Evolutionary conservation across 1,140 invertebrate genomes (phyloP).

Genomic region (Diorhabda sublineata): DNA sequence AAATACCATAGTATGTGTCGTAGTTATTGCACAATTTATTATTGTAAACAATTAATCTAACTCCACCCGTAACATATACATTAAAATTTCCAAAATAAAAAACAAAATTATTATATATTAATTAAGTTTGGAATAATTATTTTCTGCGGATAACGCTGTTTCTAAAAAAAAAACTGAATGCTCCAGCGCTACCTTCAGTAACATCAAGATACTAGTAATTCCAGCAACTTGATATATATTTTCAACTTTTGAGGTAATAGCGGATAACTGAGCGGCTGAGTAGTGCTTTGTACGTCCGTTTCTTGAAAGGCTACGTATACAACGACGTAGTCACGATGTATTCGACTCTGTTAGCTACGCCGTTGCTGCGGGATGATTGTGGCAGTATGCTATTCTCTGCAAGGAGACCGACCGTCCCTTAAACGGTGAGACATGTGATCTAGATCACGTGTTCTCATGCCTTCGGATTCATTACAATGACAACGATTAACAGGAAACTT

Average conservation of each 20-base stretch:
- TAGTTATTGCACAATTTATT: too few relatives aligned
- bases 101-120: too few relatives aligned
- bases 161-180: too few relatives aligned
- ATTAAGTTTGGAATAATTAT: too few relatives aligned
- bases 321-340: constrained; percentile 19
- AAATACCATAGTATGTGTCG: too few relatives aligned
- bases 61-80: too few relatives aligned
- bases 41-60: too few relatives aligned
- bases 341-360: background rate
- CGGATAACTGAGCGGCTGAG: constrained; percentile 40
- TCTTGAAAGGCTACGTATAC: constrained; percentile 41
- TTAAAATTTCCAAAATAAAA: too few relatives aligned
- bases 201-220: background rate
- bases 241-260: constrained; percentile 36
- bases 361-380: constrained; percentile 18
- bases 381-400: constrained; percentile 25
- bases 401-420: constrained; percentile 39
- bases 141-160: too few relatives aligned
- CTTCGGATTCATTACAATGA: constrained; percentile 27
- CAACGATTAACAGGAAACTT: constrained; percentile 32
- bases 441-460: constrained; percentile 2
- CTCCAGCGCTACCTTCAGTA: background rate
- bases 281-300: constrained; percentile 43
- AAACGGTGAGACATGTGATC: constrained; percentile 20
- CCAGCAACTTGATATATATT: background rate